phyloP scores from a whole-genome alignment of 2,797 vertebrate genomes.

The Emys orbicularis region DNA sequence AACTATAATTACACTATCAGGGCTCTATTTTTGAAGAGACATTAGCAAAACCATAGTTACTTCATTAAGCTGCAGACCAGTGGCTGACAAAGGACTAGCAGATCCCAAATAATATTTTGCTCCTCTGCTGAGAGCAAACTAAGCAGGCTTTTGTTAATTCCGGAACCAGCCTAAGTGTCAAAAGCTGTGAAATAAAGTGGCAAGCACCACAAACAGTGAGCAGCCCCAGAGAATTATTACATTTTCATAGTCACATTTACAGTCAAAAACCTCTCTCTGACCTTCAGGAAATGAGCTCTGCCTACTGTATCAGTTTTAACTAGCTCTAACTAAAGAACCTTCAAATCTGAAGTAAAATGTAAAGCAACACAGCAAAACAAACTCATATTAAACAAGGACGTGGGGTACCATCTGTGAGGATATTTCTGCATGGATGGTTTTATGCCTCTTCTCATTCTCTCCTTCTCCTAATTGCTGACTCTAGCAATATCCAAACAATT shows the following conservation, averaged over 20 bases:
- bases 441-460: conserved; percentile 11
- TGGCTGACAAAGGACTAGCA: conserved; percentile 26
- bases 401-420: conserved; percentile 41
- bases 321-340: neutral
- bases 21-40: conserved; percentile 68
- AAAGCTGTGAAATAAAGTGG: conserved; percentile 37
- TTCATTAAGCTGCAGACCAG: conserved; percentile 57
- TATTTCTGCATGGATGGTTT: conserved; percentile 32
- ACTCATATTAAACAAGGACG: conserved; percentile 38
- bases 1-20: conserved; percentile 60
- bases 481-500: conserved; percentile 20
- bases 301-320: neutral
- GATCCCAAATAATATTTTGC: conserved; percentile 23
- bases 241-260: conserved; percentile 25
- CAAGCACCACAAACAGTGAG: neutral
- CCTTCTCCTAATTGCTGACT: conserved; percentile 34
- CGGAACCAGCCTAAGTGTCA: neutral
- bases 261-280: conserved; percentile 70
- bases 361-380: conserved; percentile 38
- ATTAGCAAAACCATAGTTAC: conserved; percentile 47
- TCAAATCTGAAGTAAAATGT: conserved; percentile 12
- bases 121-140: conserved; percentile 37
- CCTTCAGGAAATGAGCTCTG: conserved; percentile 66
- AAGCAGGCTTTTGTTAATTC: neutral
- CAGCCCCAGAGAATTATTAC: neutral